phyloP scores from a whole-genome alignment of 2,888 invertebrate genomes.

The Anticlea derivata region DNA sequence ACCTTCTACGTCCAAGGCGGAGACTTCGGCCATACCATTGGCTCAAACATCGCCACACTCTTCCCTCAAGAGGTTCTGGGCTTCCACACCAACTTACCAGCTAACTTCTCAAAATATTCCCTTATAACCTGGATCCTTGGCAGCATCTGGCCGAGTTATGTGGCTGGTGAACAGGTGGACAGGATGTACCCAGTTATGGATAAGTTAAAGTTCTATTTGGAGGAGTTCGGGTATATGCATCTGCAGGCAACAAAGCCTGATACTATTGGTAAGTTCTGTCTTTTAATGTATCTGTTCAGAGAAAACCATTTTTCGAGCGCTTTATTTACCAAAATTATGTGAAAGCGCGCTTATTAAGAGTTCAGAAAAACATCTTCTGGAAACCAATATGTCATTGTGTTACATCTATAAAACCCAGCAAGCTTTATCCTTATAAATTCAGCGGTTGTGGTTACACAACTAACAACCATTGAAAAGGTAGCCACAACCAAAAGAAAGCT shows the following conservation, averaged over 20 bases:
- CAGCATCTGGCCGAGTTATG: slow-evolving; percentile 73
- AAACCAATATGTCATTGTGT: too few species aligned
- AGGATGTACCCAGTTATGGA: slow-evolving; percentile 79
- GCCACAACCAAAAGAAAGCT: too few species aligned
- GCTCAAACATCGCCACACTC: slow-evolving; percentile 83
- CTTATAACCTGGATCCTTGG: slow-evolving; percentile 67
- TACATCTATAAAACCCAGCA: too few species aligned
- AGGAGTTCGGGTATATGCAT: slow-evolving; percentile 87
- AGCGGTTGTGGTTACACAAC: too few species aligned
- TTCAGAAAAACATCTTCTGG: background rate
- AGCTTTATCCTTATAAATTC: too few species aligned
- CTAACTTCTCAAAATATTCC: slow-evolving; percentile 50
- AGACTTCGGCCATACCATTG: slow-evolving; percentile 89
- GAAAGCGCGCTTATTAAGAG: too few species aligned
- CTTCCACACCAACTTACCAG: slow-evolving; percentile 87
- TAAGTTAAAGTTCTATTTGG: slow-evolving; percentile 55
- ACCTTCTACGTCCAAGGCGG: slow-evolving; percentile 89
- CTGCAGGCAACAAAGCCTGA: slow-evolving; percentile 93
- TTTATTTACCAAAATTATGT: too few species aligned
- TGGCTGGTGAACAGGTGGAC: slow-evolving; percentile 71
- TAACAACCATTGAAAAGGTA: too few species aligned
- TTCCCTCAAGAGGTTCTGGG: slow-evolving; percentile 85
- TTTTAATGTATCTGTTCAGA: background rate
- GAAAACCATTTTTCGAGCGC: too few species aligned
- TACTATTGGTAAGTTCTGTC: slow-evolving; percentile 86